Base-by-base conservation (phyloP, 2,888 invertebrate species). In the Drosophila differens region DNA sequence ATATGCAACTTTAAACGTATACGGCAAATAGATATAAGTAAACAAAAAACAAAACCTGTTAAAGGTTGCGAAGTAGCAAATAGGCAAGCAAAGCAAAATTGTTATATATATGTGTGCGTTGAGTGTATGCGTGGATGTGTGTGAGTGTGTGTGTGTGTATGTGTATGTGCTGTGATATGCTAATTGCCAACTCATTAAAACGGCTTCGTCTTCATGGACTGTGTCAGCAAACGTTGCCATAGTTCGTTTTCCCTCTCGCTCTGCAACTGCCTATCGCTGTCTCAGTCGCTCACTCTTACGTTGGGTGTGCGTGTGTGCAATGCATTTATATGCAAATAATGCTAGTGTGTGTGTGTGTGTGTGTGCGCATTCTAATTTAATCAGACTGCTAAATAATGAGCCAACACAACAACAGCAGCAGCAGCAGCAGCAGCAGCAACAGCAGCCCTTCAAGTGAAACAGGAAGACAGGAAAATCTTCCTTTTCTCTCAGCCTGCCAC, bases 141-240 rank as follows among this genome's bases (percentile, higher is more conserved):
- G 41, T 68, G 44, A 62, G 35, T 66, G 44, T 60, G 37, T n/a
- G 33, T 52, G 32, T 61, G 35, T 55, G 39, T 65, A 16, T 44
- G 33, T 55, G 47, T 47, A 41, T 67, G 53, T 71, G 60, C 70
- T 72, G 70, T 90, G 79, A 89, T 85, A 85, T 85, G 85, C 85
- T 85, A 85, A 85, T 85, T 85, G 85, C 76, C 76, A 89, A 85
- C 85, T 85, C 90, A 85, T 85, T 85, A 85, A 85, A 90, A 85
- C 87, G 79, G 85, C 81, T 89, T 76, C 79, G 86, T 89, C 83
- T 90, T 85, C 86, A 72, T 88, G 71, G 72, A 76, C 79, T 71
- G 69, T 76, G 70, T 76, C 76, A 68, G 71, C 81, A 72, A 74
- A 66, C 62, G 70, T 66, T 78, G 61, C 64, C 60, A 66, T 60